phyloP scores from a whole-genome alignment of 2,113 vertebrate species.

The Beaufortia kweichowensis region DNA sequence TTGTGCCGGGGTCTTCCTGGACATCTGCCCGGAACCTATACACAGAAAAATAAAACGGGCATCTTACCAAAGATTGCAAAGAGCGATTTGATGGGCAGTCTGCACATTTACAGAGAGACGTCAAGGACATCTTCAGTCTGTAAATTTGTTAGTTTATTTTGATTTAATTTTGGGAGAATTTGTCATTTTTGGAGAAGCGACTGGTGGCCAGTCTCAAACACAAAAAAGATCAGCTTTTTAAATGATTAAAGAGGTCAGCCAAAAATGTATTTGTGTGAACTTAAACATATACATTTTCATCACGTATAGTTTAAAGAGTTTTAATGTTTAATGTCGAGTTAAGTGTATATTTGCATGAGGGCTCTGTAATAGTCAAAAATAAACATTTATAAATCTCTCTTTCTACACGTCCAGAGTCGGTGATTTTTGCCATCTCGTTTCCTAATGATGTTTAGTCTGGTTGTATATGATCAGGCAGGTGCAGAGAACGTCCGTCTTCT shows the following conservation, averaged over 20 bases:
- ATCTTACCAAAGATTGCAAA: slow-evolving; percentile 77
- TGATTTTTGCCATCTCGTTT: slow-evolving; percentile 43
- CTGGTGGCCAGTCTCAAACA: slow-evolving; percentile 33
- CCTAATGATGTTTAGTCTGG: slow-evolving; percentile 45
- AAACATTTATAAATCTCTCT: background rate
- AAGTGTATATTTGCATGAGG: background rate
- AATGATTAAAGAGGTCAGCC: slow-evolving; percentile 39
- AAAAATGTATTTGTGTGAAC: slow-evolving; percentile 40
- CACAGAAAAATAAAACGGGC: slow-evolving; percentile 80
- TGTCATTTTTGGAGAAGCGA: slow-evolving; percentile 8
- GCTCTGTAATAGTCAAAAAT: background rate
- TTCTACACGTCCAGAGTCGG: slow-evolving; percentile 21
- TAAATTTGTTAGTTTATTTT: slow-evolving; percentile 29
- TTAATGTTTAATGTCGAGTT: background rate
- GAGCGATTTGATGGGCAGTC: slow-evolving; percentile 74
- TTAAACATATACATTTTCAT: too few species aligned
- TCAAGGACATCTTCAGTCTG: slow-evolving; percentile 28
- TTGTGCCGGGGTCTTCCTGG: slow-evolving; percentile 76
- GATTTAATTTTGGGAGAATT: slow-evolving; percentile 11
- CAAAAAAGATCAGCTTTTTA: slow-evolving; percentile 38
- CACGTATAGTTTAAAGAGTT: too few species aligned
- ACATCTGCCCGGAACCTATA: slow-evolving; percentile 98
- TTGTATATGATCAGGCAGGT: slow-evolving; percentile 43
- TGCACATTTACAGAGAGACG: slow-evolving; percentile 39
- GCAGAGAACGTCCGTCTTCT: slow-evolving; percentile 8